A percentile compares a stretch with the other conserved stretches of the same genome.
These are phyloP conservation scores for Eugnorisma glareosa DNA, from an alignment of 2,888 invertebrate species.

Conservation along the genomic window DNA sequence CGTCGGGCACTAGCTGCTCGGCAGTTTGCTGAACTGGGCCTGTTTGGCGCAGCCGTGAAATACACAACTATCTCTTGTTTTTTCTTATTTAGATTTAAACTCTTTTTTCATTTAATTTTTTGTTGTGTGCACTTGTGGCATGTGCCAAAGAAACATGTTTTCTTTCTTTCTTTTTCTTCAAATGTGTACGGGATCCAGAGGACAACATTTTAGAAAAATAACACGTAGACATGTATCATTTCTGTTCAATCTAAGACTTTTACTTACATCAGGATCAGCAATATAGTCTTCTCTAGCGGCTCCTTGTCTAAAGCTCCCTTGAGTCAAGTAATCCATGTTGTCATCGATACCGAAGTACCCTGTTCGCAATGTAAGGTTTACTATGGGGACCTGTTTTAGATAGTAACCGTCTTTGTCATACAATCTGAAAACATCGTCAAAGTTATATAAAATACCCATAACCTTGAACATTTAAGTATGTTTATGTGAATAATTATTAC, in stretches of 20 bases:
- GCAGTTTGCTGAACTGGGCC: too few species aligned
- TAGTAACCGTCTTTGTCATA: conserved; percentile 76
- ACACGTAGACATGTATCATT: not conserved
- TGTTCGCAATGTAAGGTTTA: conserved; percentile 77
- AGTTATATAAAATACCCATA: not conserved
- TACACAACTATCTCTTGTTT: too few species aligned
- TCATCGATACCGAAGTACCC: conserved; percentile 77
- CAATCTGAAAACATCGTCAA: conserved; percentile 69
- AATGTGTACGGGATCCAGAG: not conserved
- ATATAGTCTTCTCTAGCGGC: conserved; percentile 77
- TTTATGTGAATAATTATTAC: not conserved
- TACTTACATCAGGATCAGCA: conserved; percentile 80
- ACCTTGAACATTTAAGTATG: not conserved
- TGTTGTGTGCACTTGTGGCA: too few species aligned
- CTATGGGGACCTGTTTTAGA: conserved; percentile 73
- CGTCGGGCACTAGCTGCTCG: too few species aligned
- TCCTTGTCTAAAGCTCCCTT: conserved; percentile 80
- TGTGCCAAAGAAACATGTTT: too few species aligned
- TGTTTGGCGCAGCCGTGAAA: too few species aligned
- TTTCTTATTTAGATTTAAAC: too few species aligned
- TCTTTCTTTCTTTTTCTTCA: too few species aligned
- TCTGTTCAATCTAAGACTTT: not conserved
- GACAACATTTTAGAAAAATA: not conserved
- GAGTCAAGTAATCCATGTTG: conserved; percentile 78
- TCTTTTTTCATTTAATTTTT: too few species aligned